Percentiles rank a stretch among this genome's conserved stretches.
phyloP scores from a whole-genome alignment of 2,113 vertebrate species.

The Bothrops jararaca region DNA sequence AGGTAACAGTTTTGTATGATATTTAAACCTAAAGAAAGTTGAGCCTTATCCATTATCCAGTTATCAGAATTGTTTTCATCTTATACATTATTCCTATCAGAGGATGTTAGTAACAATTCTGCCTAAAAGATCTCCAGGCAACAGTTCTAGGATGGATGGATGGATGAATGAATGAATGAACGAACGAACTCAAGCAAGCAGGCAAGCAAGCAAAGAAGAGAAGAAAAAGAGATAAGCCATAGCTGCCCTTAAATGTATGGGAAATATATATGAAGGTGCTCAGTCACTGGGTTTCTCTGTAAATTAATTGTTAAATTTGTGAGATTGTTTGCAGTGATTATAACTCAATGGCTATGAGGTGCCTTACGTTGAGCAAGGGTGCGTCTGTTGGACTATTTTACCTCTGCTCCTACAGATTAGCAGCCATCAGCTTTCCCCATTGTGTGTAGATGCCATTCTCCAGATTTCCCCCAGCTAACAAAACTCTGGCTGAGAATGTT shows the following conservation, averaged over 20 bases:
- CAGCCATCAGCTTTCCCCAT: not conserved
- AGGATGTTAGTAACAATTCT: not conserved
- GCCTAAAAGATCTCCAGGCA: not conserved
- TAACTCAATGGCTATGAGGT: not conserved
- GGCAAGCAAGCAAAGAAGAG: not conserved
- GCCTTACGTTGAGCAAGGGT: not conserved
- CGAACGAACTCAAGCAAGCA: not conserved
- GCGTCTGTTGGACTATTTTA: not conserved
- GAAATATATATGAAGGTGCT: not conserved
- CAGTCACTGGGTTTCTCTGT: not conserved
- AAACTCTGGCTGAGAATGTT: not conserved
- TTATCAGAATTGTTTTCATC: not conserved
- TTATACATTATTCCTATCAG: not conserved
- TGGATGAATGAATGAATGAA: too few relatives aligned
- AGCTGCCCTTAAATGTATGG: not conserved
- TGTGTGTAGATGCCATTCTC: not conserved
- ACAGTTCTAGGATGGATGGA: not conserved
- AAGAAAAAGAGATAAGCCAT: not conserved
- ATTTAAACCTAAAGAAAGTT: not conserved
- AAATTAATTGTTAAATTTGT: not conserved
- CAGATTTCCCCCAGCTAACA: not conserved
- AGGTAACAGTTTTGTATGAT: slow-evolving; percentile 71
- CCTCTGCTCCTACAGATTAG: not conserved
- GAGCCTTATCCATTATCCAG: not conserved
- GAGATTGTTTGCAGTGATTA: not conserved